Base-by-base conservation (phyloP, 2,888 invertebrate genomes). In the Eupelmus urozonus region DNA sequence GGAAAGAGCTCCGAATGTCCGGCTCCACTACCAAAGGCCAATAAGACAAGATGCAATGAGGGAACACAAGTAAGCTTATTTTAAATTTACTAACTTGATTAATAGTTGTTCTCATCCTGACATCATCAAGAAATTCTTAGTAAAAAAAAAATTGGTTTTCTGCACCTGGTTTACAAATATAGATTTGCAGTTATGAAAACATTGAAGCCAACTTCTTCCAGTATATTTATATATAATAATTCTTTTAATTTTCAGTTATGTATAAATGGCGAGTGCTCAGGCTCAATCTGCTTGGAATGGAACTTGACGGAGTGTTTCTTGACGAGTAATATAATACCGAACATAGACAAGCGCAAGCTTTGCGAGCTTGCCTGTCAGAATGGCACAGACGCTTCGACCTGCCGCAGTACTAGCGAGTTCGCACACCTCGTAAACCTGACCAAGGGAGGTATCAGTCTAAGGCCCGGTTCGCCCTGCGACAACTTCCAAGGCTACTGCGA, bases 401-500 rank as follows among this genome's bases (percentile, higher is more conserved):
- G 97, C 87, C 92, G 94, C 80, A 96, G 97, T 87, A 97, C 97
- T 2, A 96, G 96, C 63, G 96, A 97, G 89, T 96, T 97, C 90
- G 95, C 96, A 0, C 90, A 92, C 11, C 87, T 92, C 27, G 94
- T 95, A 27, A 94, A 94, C 29, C 90, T 97, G 84, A 96, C 96
- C 0, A 90, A 90, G 0, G 96, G 95, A 16, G 97, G 96, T 18
- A 96, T 97, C 82, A 96, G 95, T 84, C 91, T 98, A 81, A 92
- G 97, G 67, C 98, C 98, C 5, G 98, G 99, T 25, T 97, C 98
- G 65, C 99, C 99, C 0, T 99, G 99, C 90, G 98, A 99, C 90
- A 98, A 99, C 91, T 99, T 98, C 92, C 91, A 96, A 94, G 99
- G 99, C 70, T 99, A 99, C 91, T 99, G 99, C 92, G 99, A 99